Conservation (phyloP, 2,797 vertebrate species). For the Eremophila alpestris region DNA sequence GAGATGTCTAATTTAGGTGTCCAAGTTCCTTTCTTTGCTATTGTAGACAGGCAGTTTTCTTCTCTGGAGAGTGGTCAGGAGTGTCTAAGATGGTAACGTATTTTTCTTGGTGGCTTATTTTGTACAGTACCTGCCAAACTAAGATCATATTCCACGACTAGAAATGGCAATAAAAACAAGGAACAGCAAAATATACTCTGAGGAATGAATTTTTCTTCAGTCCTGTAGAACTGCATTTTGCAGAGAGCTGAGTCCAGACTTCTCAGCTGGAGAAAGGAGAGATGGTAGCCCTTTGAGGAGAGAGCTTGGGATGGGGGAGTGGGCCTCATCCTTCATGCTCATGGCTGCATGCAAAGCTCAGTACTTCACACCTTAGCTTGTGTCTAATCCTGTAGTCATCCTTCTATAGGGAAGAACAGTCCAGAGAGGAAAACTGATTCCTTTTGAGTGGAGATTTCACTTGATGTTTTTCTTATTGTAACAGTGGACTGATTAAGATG, state of each 20-base stretch:
- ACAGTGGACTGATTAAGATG: neutral
- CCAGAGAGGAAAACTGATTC: neutral
- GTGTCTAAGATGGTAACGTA: neutral
- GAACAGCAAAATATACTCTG: neutral
- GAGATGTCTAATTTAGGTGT: neutral
- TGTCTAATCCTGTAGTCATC: neutral
- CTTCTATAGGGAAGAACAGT: neutral
- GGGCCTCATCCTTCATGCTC: neutral
- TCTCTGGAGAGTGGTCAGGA: neutral
- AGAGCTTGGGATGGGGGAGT: neutral
- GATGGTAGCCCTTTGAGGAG: neutral
- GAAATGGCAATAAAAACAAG: neutral
- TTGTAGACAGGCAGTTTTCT: neutral
- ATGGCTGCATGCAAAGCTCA: neutral
- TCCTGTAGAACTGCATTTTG: neutral
- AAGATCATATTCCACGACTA: neutral
- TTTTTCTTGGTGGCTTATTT: neutral
- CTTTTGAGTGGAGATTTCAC: neutral
- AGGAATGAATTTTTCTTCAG: conserved; percentile 17
- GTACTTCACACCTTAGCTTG: neutral
- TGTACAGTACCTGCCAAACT: neutral
- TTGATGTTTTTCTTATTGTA: neutral
- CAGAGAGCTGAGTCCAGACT: neutral
- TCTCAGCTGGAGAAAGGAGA: neutral
- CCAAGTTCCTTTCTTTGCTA: neutral